Evolutionary conservation across 2,113 vertebrate genomes (phyloP).

Genomic region (Lepus timidus): DNA sequence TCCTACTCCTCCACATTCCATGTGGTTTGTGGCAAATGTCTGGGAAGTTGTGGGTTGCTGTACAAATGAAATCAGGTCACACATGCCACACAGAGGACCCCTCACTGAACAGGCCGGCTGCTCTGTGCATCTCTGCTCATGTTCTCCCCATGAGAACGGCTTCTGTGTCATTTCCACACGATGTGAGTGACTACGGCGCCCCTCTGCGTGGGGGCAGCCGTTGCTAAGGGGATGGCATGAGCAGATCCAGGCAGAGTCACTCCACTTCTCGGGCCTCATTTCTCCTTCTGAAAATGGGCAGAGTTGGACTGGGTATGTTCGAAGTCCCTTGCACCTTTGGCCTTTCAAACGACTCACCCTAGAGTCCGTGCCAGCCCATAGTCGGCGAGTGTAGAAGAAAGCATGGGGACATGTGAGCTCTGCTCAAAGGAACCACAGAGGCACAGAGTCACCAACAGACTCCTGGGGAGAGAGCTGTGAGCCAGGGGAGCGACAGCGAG

Average conservation of each 20-base stretch:
- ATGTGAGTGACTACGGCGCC: not conserved
- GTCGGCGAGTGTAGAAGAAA: not conserved
- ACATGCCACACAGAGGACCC: not conserved
- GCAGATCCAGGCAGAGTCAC: not conserved
- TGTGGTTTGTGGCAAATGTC: not conserved
- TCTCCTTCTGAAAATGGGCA: not conserved
- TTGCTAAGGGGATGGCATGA: not conserved
- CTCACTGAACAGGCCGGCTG: fast-evolving
- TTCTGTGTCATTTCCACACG: fast-evolving
- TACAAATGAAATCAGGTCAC: not conserved
- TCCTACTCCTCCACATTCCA: fast-evolving
- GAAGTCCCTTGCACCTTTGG: fast-evolving
- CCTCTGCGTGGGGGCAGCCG: not conserved
- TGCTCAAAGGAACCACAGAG: not conserved
- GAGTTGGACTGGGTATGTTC: too few relatives aligned
- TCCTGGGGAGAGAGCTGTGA: not conserved
- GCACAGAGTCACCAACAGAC: not conserved
- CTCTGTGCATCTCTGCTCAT: not conserved
- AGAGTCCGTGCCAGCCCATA: not conserved
- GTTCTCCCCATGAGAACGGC: not conserved
- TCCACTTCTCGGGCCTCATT: too few relatives aligned
- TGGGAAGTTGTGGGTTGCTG: not conserved
- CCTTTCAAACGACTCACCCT: not conserved
- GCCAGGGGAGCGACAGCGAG: not conserved
- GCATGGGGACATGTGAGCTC: not conserved